Evolutionary conservation across 2,113 vertebrate genomes (phyloP).

Genomic region (Saimiri boliviensis): DNA sequence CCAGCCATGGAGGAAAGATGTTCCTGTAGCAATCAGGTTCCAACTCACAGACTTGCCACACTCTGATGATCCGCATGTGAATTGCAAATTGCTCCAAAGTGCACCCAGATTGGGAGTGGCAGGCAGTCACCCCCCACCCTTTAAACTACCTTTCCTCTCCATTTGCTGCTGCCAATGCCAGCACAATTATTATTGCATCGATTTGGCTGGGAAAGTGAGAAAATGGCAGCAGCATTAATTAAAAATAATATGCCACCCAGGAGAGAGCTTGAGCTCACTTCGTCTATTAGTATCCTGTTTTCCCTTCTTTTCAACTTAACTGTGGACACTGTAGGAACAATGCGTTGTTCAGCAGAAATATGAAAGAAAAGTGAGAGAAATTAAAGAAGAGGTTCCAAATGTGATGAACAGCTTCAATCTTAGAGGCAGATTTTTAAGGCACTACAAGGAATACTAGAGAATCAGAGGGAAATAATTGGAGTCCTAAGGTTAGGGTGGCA

Average conservation of each 20-base stretch:
- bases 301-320: not conserved
- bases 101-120: not conserved
- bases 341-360: not conserved
- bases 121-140: not conserved
- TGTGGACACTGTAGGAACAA: not conserved
- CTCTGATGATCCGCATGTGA: not conserved
- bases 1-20: not conserved
- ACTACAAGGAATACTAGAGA: not conserved
- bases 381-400: not conserved
- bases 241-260: conserved; percentile 49
- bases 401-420: not conserved
- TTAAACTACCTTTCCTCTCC: conserved; percentile 45
- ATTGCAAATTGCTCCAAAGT: not conserved
- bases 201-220: conserved; percentile 36
- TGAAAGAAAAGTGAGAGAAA: not conserved
- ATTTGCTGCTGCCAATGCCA: conserved; percentile 53
- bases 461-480: not conserved
- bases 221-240: conserved; percentile 52
- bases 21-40: not conserved
- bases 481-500: not conserved
- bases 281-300: not conserved
- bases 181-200: conserved; percentile 28
- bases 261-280: not conserved
- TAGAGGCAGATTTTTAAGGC: not conserved
- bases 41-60: not conserved